Base-by-base conservation (phyloP, 1,140 invertebrate species). In the Ridgeia piscesae region DNA sequence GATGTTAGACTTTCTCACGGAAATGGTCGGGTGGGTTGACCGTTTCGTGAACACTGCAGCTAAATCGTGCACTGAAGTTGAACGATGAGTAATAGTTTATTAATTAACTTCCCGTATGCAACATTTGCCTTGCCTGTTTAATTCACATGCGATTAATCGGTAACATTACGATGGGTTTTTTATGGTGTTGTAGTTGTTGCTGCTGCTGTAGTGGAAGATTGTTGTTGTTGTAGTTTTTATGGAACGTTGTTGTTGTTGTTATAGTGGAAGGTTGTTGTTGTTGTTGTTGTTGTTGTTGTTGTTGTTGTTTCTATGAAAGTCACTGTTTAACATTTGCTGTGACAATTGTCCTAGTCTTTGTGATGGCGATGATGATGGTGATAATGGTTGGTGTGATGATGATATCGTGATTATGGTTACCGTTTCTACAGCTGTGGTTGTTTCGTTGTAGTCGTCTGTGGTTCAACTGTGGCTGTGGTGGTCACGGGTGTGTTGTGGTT, bases 401-500 rank as follows among this genome's bases (percentile, higher is more conserved):
- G 42, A 42, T 42, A 11, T 42, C 11, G 42, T 42, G 42, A 11
- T 42, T 11, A 42, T 11, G 42, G 42, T 11, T 42, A 33, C 35
- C n/a, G 8, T 89, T 89, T 33, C 27, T 89, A 31, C 27, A 9
- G 89, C 27, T 27, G 89, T 34, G 9, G 0, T 89, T 89, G 89
- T 90, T 90, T n/a, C n/a, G 11, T 90, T 90, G 31, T 90, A 14
- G 89, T 35, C 21, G 89, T 35, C n/a, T 90, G 89, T 35, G n/a
- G 89, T 35, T 33, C 17, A 21, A 31, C 89, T 14, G 34, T 11
- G 17, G 33, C n/a, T n/a, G 33, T 34, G 14, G 34, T 34, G 4
- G 89, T 6, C 58, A 77, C 21, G 8, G 48, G 8, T 77, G 11
- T 21, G 17, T 31, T 77, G 58, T 77, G 58, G 58, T 77, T 77